Evolutionary conservation across 2,888 invertebrate genomes (phyloP), one percentile per base, ranked within the genome.

Genomic region (Ptilodon capucinus): DNA sequence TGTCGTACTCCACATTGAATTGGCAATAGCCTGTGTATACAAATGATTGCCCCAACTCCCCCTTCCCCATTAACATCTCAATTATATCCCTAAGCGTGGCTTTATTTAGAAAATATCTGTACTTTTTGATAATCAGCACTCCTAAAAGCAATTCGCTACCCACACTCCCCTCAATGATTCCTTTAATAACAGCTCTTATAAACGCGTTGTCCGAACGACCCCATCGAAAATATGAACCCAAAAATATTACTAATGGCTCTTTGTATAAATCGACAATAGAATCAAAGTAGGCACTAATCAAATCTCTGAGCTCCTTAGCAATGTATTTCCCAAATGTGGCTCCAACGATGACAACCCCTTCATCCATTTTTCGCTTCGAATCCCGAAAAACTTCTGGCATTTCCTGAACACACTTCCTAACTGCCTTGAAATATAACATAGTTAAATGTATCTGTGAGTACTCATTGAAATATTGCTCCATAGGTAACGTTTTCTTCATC

Each of bases 371-470:
- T 13, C 46, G 62, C 28, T 47, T 55, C 17, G 54, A 42, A 39
- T 72, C 61, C 4, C 63, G 51, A 34, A 81, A 82, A 6, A 79
- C 40, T 42, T 66, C 66, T 2, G 79, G 70, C 19, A 61, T 60
- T 8, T 73, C 59, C 50, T 70, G 67, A 2, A 71, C 48, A 18
- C 70, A 58, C 35, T 77, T 68, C 30, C 73, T 67, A 6, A 85
- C 60, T 1, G 82, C 58, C 53, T 78, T 82, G 39, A 57, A 79
- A 52, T 76, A 86, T 17, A 81, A 53, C 76, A 82, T 82, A 0
- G 68, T 80, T 13, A 81, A 54, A 55, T 84, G 79, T 39, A 84
- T 50, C 4, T 57, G 42, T 0, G 67, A 68, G 47, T 78, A 81
- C 18, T 42, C 54, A 0, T 57, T 42, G 21, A 84, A 80, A 48